Evolutionary conservation across 2,113 vertebrate species (phyloP).

Genomic region (Festucalex cinctus): DNA sequence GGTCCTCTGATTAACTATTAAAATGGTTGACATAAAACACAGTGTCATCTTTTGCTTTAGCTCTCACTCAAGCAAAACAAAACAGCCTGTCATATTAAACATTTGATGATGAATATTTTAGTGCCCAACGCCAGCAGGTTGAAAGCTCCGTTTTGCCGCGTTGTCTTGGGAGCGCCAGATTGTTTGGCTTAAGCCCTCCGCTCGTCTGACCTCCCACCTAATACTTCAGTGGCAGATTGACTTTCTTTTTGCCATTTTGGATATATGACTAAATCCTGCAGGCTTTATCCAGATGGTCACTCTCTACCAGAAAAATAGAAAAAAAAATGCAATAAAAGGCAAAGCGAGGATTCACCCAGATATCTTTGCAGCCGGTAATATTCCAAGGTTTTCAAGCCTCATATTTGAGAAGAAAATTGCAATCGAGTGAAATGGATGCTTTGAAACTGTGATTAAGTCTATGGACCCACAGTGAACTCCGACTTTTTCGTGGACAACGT

Average conservation of each 20-base stretch:
- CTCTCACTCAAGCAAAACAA: constrained; percentile 39
- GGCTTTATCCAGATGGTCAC: constrained; percentile 49
- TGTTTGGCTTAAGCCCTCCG: constrained; percentile 43
- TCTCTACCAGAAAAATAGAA: constrained; percentile 13
- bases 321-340: constrained; percentile 26
- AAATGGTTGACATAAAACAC: constrained; percentile 38
- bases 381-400: constrained; percentile 56
- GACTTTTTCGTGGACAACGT: too few relatives aligned
- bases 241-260: constrained; percentile 46
- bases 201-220: constrained; percentile 31
- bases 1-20: constrained; percentile 58
- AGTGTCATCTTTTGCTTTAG: constrained; percentile 15
- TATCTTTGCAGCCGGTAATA: constrained; percentile 50
- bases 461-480: constrained; percentile 10
- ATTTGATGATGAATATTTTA: constrained; percentile 49
- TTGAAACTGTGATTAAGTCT: constrained; percentile 27
- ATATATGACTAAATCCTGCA: constrained; percentile 38
- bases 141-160: constrained; percentile 12
- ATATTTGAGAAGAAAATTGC: constrained; percentile 55
- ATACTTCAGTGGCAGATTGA: constrained; percentile 42
- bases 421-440: constrained; percentile 35
- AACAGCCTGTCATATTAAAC: constrained; percentile 41
- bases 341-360: constrained; percentile 29
- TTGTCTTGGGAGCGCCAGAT: constrained; percentile 24
- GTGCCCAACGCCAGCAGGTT: constrained; percentile 8